Evolutionary conservation across 2,797 vertebrate species (phyloP), one percentile per base, ranked within the genome.

Genomic region (Eleutherodactylus coqui): DNA sequence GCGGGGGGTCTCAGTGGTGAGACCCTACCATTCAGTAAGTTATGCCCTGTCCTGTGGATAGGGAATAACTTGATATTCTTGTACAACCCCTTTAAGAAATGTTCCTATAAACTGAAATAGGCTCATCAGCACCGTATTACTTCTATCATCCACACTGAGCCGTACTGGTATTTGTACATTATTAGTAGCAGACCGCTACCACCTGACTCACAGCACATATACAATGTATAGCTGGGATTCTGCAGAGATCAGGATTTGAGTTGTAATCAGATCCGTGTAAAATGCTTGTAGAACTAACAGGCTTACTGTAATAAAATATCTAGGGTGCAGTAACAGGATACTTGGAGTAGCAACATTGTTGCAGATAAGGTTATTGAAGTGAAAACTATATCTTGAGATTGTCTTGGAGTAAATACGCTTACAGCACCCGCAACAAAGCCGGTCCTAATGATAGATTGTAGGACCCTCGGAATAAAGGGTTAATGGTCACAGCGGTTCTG

Each of bases 401-500:
- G 14, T 49, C 47, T 43, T 14, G 51, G 51, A 55, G 62, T 51
- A 69, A 10, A 3, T 34, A 53, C 29, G 47, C 34, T 36, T 38
- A 49, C 64, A 81, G 43, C 79, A 81, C 79, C 62, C 62, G 36
- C 32, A 69, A 17, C 7, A 67, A 41, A 38, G 67, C 49, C 19
- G 21, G 29, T 38, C 34, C 3, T 32, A 6, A 36, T 29, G 14
- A 6, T 81, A 47, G 29, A 3, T 27, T 10, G 4, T n/a, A 29
- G 64, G n/a, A 27, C 45, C 32, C 47, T 19, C 32, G 16, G 3
- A 62, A 11, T 36, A 72, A 67, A 53, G 73, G 77, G 51, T 51
- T 76, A 62, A 58, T 49, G 38, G 11, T 81, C 53, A 78, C 86
- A 78, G 27, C 32, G 88, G 91, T 89, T 92, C 91, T 58, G 51